These are phyloP conservation scores for Pterois miles DNA, from an alignment of 2,797 vertebrate genomes.

Conservation along the genomic window DNA sequence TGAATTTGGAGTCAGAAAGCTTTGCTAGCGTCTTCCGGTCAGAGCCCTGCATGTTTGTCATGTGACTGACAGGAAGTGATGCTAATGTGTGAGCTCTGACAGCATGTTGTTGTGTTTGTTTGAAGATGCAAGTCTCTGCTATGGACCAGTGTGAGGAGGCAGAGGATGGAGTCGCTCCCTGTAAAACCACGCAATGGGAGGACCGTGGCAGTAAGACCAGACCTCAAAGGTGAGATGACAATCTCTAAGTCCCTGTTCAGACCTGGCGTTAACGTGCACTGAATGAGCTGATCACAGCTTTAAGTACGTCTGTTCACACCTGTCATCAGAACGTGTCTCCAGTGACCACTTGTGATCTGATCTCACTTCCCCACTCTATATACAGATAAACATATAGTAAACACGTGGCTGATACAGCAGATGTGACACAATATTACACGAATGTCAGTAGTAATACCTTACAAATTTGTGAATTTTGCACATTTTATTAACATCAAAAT, in stretches of 20 bases:
- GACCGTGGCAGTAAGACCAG: background rate
- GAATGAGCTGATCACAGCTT: too few species aligned
- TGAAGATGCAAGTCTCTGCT: background rate
- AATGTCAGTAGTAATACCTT: too few species aligned
- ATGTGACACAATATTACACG: too few species aligned
- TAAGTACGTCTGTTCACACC: too few species aligned
- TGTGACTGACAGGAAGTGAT: background rate
- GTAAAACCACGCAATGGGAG: background rate
- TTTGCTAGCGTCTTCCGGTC: background rate
- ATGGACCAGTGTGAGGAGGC: background rate
- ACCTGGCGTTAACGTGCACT: too few species aligned
- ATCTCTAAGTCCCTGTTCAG: background rate
- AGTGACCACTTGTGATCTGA: too few species aligned
- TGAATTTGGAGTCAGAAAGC: background rate
- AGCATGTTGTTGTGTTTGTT: background rate
- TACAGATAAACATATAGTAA: too few species aligned
- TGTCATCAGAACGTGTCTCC: too few species aligned
- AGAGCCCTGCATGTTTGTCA: background rate
- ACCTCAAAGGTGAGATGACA: background rate
- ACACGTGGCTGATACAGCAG: too few species aligned
- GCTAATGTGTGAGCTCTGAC: background rate
- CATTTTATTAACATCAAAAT: too few species aligned
- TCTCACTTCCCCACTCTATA: too few species aligned
- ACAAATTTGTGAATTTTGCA: too few species aligned
- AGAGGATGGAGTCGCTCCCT: background rate